phyloP scores from a whole-genome alignment of 2,113 vertebrate genomes.

The Syngnathus scovelli region DNA sequence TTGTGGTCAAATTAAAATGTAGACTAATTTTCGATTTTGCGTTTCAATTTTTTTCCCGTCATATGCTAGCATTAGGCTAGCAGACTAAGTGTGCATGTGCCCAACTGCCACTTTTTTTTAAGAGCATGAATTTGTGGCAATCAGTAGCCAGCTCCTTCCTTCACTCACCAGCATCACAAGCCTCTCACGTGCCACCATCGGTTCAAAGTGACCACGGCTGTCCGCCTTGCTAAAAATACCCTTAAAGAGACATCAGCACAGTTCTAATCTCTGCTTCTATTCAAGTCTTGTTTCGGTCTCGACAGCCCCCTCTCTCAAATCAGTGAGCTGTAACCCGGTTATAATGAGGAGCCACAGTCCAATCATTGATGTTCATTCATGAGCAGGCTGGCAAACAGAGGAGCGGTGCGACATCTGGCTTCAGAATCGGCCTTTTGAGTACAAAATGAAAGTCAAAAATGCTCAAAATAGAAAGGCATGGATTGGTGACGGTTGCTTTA shows the following conservation, averaged over 20 bases:
- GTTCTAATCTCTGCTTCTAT: slow-evolving; percentile 25
- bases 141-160: slow-evolving; percentile 28
- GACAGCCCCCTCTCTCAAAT: slow-evolving; percentile 43
- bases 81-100: not conserved
- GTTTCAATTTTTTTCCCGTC: too few relatives aligned
- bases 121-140: slow-evolving; percentile 8
- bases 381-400: slow-evolving; percentile 25
- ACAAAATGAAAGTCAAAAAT: not conserved
- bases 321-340: slow-evolving; percentile 37
- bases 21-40: too few relatives aligned
- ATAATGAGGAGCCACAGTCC: slow-evolving; percentile 5
- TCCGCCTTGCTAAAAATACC: slow-evolving; percentile 75
- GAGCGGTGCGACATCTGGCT: not conserved
- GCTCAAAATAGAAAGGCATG: not conserved
- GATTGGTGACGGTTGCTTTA: not conserved
- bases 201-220: slow-evolving; percentile 70
- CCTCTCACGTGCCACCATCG: slow-evolving; percentile 55
- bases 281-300: slow-evolving; percentile 26
- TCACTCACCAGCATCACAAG: slow-evolving; percentile 47
- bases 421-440: slow-evolving; percentile 9
- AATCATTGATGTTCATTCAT: slow-evolving; percentile 50
- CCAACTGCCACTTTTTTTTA: not conserved
- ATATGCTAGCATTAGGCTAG: too few relatives aligned
- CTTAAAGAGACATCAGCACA: slow-evolving; percentile 64
- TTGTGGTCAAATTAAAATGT: too few relatives aligned